A percentile compares a stretch with the other conserved stretches of the same genome.
Conservation (phyloP, 2,113 vertebrate species). For the Mus musculus region DNA sequence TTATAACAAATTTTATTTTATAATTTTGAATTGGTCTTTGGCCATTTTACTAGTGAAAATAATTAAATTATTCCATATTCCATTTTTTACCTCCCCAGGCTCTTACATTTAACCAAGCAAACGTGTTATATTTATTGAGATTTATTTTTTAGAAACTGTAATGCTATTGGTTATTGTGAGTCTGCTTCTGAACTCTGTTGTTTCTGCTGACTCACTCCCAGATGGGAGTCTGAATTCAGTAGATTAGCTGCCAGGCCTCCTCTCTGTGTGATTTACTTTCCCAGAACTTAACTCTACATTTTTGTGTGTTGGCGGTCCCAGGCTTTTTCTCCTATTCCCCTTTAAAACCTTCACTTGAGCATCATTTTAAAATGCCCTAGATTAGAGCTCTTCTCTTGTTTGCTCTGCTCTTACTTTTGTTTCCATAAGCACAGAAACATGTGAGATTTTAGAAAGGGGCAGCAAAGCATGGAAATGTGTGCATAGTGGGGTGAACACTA, state of each 20-base stretch:
- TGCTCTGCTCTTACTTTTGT: not conserved
- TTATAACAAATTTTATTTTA: slow-evolving; percentile 48
- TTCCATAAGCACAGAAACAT: not conserved
- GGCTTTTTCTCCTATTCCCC: not conserved
- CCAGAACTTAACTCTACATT: not conserved
- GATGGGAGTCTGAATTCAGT: not conserved
- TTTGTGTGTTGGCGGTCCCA: not conserved
- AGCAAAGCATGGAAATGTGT: not conserved
- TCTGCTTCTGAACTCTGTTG: not conserved
- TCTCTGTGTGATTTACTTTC: not conserved
- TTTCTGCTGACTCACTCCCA: not conserved
- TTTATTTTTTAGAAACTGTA: not conserved
- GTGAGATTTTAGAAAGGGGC: not conserved
- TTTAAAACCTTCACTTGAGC: not conserved
- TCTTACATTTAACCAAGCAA: not conserved
- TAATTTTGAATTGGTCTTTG: not conserved
- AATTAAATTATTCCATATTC: not conserved
- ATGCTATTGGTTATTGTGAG: not conserved
- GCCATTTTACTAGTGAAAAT: not conserved
- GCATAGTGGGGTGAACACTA: not conserved
- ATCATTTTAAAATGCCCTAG: not conserved
- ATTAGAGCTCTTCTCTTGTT: not conserved
- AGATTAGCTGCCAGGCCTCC: not conserved
- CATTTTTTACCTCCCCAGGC: not conserved
- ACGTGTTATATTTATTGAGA: not conserved